Evolutionary conservation across 2,888 invertebrate genomes (phyloP), one percentile per base, ranked within the genome.

Genomic region (Noctua comes): DNA sequence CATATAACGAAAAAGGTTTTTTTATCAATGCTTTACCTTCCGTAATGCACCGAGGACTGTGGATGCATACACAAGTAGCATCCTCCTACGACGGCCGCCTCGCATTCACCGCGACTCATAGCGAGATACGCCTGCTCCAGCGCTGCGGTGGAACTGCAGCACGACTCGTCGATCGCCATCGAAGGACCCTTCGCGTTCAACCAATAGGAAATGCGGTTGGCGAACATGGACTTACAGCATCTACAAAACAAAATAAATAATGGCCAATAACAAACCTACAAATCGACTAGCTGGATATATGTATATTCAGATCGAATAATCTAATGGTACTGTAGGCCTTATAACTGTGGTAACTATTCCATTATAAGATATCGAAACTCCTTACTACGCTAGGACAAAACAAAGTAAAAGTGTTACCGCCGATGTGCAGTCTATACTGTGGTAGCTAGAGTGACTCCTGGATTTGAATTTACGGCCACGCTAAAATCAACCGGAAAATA

Each of bases 51-150:
- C 3, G 93, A 91, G 0, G 92, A 90, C 69, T 95, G 94, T 1
- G 98, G 98, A 84, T 97, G 97, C 46, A 98, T 89, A 75, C 97
- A 97, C 24, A 98, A 88, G 86, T 97, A 97, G 18, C 96, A 93
- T 1, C 97, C 98, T 2, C 97, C 98, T 4, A 98, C 98, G 46
- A 98, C 94, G 18, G 98, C 98, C 0, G 94, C 93, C 36, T 95
- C 96, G 72, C 95, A 95, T 11, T 93, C 92, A 0, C 95, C 96
- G 0, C 91, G 89, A 0, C 82, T 79, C 5, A 96, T 91, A 3
- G 93, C 94, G 8, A 89, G 88, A 75, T 91, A 93, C 0, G 95
- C 96, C 76, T 92, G 91, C 75, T 95, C 93, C 27, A 96, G 76
- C 0, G 94, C 95, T 0, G 89, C 90, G 0, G 91, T 81, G 1